Base-by-base conservation (phyloP, 2,888 invertebrate genomes). In the Epinotia ramella region DNA sequence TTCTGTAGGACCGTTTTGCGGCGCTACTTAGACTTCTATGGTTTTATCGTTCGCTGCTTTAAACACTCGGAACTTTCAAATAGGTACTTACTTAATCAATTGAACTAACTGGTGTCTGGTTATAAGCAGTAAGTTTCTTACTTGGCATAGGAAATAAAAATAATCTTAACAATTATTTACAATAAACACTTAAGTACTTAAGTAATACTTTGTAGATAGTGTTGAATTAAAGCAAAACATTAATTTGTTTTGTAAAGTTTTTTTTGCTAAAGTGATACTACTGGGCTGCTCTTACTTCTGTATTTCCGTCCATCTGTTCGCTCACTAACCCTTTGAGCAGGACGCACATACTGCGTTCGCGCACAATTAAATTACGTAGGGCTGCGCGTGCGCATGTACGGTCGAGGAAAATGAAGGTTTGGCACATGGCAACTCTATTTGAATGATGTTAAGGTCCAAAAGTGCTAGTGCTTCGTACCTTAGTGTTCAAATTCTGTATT, bases 71-170 rank as follows among this genome's bases (percentile, higher is more conserved):
- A 71, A 71, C 71, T 71, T 66, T 56, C 20, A 40, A 66, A 59
- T 65, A 74, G 69, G 64, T 57, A 74, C 64, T 70, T 16, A 65
- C 64, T 70, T 12, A 65, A 74, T 66, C 60, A 53, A 53, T 46
- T 16, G 62, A 57, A 75, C 53, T 59, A 64, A 69, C 33, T 69
- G 46, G 33, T 49, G 64, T 74, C 18, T 70, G 59, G 59, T 69
- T 65, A 69, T 40, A 67, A 73, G 59, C 53, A 60, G 49, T 53
- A 40, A 44, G 24, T 53, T 56, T 60, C 33, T 60, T 12, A 49
- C 18, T 65, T 59, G 59, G 3, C 33, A 28, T 44, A 33, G 4
- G 20, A 56, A 18, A 73, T 33, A 33, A 53, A 40, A 60, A 73
- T 24, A 67, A 59, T 53, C 53, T 53, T 67, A 73, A 62, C 18